Evolutionary conservation across 2,888 invertebrate genomes (phyloP).

Genomic region (Pomacea canaliculata): DNA sequence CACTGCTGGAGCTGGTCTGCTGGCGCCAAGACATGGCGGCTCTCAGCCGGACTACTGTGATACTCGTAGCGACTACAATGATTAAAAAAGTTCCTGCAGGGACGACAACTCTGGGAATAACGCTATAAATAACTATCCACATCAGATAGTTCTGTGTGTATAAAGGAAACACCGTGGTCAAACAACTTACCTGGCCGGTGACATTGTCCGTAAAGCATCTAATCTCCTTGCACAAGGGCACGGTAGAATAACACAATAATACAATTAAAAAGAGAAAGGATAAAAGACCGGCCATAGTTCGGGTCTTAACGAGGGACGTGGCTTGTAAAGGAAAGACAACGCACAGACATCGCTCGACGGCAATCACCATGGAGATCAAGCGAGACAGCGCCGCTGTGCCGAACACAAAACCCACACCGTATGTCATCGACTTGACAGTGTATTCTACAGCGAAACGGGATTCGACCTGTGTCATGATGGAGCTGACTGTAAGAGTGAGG

Average conservation of each 20-base stretch:
- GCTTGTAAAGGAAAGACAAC: conserved; percentile 4
- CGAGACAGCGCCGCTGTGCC: conserved; percentile 11
- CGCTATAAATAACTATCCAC: not conserved
- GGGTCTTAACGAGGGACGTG: not conserved
- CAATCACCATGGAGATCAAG: conserved; percentile 16
- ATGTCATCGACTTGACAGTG: not conserved
- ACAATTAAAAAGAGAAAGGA: not conserved
- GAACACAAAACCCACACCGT: conserved; percentile 3
- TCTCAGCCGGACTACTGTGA: conserved; percentile 7
- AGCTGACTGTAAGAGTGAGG: not conserved
- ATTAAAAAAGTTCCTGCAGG: conserved; percentile 4
- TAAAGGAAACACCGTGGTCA: not conserved
- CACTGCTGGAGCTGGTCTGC: not conserved
- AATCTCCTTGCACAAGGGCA: not conserved
- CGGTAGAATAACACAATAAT: not conserved
- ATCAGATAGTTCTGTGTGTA: too few species aligned
- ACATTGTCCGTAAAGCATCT: not conserved
- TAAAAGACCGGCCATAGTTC: conserved; percentile 2
- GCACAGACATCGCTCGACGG: conserved; percentile 11
- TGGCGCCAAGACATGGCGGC: conserved; percentile 7
- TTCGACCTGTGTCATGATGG: not conserved
- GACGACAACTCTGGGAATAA: conserved; percentile 4
- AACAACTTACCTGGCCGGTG: not conserved
- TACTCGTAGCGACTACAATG: not conserved
- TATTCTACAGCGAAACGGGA: not conserved